Evolutionary conservation across 2,888 invertebrate genomes (phyloP), one percentile per base, ranked within the genome.

Genomic region (Agriopis leucophaearia): DNA sequence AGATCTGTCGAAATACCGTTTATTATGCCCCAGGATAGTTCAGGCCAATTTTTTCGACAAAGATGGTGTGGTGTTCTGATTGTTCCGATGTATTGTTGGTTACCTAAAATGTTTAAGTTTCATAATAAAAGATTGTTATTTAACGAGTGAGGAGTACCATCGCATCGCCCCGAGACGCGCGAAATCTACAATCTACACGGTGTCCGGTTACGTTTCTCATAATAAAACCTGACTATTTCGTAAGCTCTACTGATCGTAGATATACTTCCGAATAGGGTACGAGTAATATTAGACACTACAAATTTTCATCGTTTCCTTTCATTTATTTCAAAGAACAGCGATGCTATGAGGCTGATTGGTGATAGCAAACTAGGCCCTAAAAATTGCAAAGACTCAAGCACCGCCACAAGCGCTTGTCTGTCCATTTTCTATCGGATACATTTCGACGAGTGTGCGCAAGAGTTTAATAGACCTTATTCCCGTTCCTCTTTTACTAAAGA

Each of bases 71-170:
- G 44, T 12, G 55, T 44, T 35, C 16, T 42, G 12, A 27, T 62
- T 62, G 54, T 52, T 61, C 44, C 0, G 60, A 45, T 45, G 51
- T 51, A 38, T 58, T 64, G 50, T 64, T 56, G 51, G 42, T 64
- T 18, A 16, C 36, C 9, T 62, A 54, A 38, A 38, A 48, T 27
- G 10, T 56, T 15, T n/a, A 57, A 57, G 45, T 18, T 12, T 56
- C 18, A 16, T 56, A 44, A 5, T 18, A 8, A 18, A 35, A 44
- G 44, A n/a, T 27, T 51, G 35, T 54, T 54, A 38, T 54, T 45
- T 18, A 42, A 13, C 3, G 7, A 16, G 38, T 51, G n/a, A 15
- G 5, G 52, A 12, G 50, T 27, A n/a, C 9, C 10, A 54, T 2
- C 16, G 7, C 10, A 54, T 2, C 16, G 7, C 1, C 7, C 8